phyloP scores from a whole-genome alignment of 2,797 vertebrate species.

The Pseudotriccus pelzelni region DNA sequence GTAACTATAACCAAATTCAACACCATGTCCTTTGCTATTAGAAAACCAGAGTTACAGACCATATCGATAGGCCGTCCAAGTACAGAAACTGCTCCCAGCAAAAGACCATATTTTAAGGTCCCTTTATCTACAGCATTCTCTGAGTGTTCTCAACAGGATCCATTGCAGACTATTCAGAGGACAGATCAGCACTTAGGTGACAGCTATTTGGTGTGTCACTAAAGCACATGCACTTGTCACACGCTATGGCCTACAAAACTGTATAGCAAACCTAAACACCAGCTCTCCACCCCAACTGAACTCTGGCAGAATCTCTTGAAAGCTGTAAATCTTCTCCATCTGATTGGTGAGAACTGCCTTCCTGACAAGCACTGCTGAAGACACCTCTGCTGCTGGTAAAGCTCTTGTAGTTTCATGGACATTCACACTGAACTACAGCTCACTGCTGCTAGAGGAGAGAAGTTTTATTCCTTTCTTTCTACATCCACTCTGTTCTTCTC shows the following conservation, averaged over 20 bases:
- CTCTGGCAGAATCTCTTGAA: not conserved
- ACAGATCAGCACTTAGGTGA: not conserved
- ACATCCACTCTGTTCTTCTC: not conserved
- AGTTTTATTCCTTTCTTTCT: not conserved
- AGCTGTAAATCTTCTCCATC: not conserved
- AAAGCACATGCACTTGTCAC: not conserved
- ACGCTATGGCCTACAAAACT: not conserved
- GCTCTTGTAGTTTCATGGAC: not conserved
- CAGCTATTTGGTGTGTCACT: accelerated
- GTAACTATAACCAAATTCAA: not conserved
- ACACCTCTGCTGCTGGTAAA: not conserved
- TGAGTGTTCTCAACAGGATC: not conserved
- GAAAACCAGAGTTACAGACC: not conserved
- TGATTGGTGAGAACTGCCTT: not conserved
- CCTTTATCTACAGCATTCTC: not conserved
- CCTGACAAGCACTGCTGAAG: not conserved
- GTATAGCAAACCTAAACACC: not conserved
- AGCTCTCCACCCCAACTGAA: not conserved
- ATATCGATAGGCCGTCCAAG: not conserved
- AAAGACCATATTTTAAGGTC: accelerated
- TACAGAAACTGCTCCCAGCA: not conserved
- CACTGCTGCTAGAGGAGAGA: not conserved
- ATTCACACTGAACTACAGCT: not conserved
- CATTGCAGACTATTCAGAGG: not conserved
- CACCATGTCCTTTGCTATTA: slow-evolving; percentile 6